Conservation (phyloP, 2,888 invertebrate genomes). For the Macaria notata region DNA sequence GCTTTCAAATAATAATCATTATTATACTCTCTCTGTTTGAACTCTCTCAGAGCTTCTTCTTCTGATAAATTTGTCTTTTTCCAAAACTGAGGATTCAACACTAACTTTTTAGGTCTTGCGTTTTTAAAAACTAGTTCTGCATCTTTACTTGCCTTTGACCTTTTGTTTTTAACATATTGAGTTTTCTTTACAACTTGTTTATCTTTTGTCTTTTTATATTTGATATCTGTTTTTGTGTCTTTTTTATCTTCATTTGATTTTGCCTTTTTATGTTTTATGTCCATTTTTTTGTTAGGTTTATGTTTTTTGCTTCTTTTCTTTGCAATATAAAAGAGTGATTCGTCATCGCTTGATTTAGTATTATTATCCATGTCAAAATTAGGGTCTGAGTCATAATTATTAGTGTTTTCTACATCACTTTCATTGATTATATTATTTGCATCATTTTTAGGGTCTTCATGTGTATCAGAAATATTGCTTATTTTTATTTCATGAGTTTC, state of each 20-base stretch:
- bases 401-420: slow-evolving; percentile 1
- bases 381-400: slow-evolving; percentile 1
- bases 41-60: slow-evolving; percentile 59
- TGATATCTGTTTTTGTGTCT: too few relatives aligned
- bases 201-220: too few relatives aligned
- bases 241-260: background rate
- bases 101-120: slow-evolving; percentile 4
- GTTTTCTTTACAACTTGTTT: too few relatives aligned
- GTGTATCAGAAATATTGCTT: background rate
- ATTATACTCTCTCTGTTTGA: slow-evolving; percentile 45
- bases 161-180: background rate
- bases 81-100: slow-evolving; percentile 57
- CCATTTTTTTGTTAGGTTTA: background rate
- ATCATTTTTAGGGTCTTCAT: background rate
- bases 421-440: background rate
- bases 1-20: slow-evolving; percentile 55
- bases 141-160: slow-evolving; percentile 4
- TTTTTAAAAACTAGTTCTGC: slow-evolving; percentile 21
- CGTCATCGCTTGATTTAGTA: slow-evolving; percentile 4
- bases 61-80: slow-evolving; percentile 54
- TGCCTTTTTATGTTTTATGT: slow-evolving; percentile 5
- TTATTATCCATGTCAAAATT: slow-evolving; percentile 5
- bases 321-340: background rate
- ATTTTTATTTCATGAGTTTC: background rate
- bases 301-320: slow-evolving; percentile 6